A percentile compares a stretch with the other conserved stretches of the same genome.
These are phyloP conservation scores for Festucalex cinctus DNA, from an alignment of 2,113 vertebrate species.

Conservation along the genomic window DNA sequence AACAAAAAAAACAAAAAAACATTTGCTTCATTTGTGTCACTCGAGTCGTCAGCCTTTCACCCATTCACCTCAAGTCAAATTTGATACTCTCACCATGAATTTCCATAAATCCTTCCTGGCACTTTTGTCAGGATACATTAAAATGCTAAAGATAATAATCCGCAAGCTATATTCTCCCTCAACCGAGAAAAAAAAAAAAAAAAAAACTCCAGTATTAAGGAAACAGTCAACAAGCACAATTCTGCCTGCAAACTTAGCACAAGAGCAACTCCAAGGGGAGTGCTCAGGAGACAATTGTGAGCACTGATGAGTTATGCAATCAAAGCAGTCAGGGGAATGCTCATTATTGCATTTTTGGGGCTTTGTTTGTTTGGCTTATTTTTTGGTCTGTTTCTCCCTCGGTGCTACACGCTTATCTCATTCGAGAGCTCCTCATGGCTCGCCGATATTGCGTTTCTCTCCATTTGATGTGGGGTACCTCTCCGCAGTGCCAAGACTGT, in stretches of 20 bases:
- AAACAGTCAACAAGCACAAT: conserved; percentile 33
- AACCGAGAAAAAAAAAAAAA: not conserved
- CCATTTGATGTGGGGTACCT: conserved; percentile 35
- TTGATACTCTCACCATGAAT: conserved; percentile 1
- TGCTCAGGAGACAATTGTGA: conserved; percentile 45
- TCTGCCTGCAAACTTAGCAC: conserved; percentile 45
- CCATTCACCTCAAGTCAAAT: conserved; percentile 10
- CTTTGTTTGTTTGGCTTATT: conserved; percentile 47
- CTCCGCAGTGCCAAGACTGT: conserved; percentile 14
- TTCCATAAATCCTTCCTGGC: conserved; percentile 8
- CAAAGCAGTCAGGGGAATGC: conserved; percentile 62
- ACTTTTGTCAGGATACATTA: conserved; percentile 18
- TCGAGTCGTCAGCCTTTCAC: conserved; percentile 1
- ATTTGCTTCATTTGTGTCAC: conserved; percentile 2
- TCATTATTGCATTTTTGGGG: conserved; percentile 57
- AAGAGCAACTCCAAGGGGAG: conserved; percentile 48
- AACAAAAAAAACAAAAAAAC: conserved; percentile 1
- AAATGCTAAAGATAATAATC: conserved; percentile 26
- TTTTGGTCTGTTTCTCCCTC: conserved; percentile 38
- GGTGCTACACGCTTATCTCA: conserved; percentile 36
- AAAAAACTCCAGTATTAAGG: not conserved
- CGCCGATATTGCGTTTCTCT: conserved; percentile 23
- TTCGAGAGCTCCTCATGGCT: conserved; percentile 35
- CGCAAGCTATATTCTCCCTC: conserved; percentile 21
- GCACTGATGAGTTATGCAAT: conserved; percentile 64